Base-by-base conservation (phyloP, 2,113 vertebrate genomes). In the Progne subis region DNA sequence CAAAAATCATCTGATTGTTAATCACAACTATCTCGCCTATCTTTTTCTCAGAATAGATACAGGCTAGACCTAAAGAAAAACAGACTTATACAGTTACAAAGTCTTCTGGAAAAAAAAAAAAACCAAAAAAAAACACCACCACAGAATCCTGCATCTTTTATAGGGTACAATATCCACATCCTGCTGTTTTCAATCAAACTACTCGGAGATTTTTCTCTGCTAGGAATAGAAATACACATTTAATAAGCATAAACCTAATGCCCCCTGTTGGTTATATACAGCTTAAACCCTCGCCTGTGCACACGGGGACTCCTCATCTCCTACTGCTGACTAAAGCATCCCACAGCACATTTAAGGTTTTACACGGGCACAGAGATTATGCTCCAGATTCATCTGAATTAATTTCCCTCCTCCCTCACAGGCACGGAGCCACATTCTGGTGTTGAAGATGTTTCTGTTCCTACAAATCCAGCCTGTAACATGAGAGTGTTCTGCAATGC, bases 181-280 rank as follows among this genome's bases (percentile, higher is more conserved):
- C 88, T 74, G 82, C 78, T 90, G 70, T 88, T 95, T 95, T 86
- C 86, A 88, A 44, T 82, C 86, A 61, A 92, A 49, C 41, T 52
- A 41, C 64, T 74, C 41, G 0, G 39, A 77, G 53, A 50, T 61
- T 78, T 84, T 77, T 86, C 64, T 46, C 64, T 75, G 68, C 72
- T 82, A 44, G 52, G 31, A 82, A 41, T 52, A 83, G 79, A 81
- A 94, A 81, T 60, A 49, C 59, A 60, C 76, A 46, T 95, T 84
- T 86, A 88, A 92, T 90, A 90, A 83, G 57, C 83, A 92, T 96
- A 88, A 95, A 90, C 63, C 79, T 95, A 88, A 96, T 96, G 95
- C 96, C 96, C 95, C 94, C 96, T 97, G 61, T 97, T 96, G 96
- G 93, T 83, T 75, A 65, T 6, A 65, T 8, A 8, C 3, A 87